Base-by-base conservation (phyloP, 37 sponge, comb jelly and placozoan species). In the Halichondria panicea region DNA sequence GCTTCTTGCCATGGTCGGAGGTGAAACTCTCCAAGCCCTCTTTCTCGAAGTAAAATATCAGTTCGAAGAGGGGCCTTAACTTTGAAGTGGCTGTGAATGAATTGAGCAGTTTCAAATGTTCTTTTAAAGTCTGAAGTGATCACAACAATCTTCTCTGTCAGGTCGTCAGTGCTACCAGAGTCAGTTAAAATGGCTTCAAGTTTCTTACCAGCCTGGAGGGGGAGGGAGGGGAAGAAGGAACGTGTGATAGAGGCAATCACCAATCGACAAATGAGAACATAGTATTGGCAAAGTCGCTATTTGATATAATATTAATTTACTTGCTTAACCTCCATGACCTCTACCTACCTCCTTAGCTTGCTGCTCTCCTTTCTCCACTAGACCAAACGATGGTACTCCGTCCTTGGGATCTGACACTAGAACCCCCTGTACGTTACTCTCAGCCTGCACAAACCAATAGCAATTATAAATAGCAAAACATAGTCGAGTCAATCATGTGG, bases 301-400 rank as follows among this genome's bases (percentile, higher is more conserved):
- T n/a, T n/a, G n/a, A n/a, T n/a, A n/a, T n/a, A n/a, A n/a, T n/a
- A n/a, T n/a, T n/a, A n/a, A n/a, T n/a, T n/a, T n/a, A n/a, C n/a
- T n/a, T n/a, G n/a, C n/a, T n/a, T n/a, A n/a, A n/a, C n/a, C n/a
- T n/a, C n/a, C n/a, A n/a, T n/a, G n/a, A n/a, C n/a, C n/a, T n/a
- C n/a, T n/a, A n/a, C n/a, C n/a, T 8, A 62, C 68, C 68, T 68
- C 45, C 50, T 43, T 57, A 21, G 88, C 88, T 60, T 88, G 88
- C 34, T 70, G 28, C 37, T 59, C 76, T 24, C 88, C 88, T 34
- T 57, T 46, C 4, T 81, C 88, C 0, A 83, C 82, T 35, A 88
- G 68, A 21, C 88, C 88, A 54, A 60, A 88, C 11, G 19, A 48
- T 1, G 44, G 31, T 3, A 31, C 77, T 6, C 83, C 88, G 55